Percentiles rank a stretch among this genome's conserved stretches.
phyloP scores from a whole-genome alignment of 2,797 vertebrate species.

The Florisuga fusca region DNA sequence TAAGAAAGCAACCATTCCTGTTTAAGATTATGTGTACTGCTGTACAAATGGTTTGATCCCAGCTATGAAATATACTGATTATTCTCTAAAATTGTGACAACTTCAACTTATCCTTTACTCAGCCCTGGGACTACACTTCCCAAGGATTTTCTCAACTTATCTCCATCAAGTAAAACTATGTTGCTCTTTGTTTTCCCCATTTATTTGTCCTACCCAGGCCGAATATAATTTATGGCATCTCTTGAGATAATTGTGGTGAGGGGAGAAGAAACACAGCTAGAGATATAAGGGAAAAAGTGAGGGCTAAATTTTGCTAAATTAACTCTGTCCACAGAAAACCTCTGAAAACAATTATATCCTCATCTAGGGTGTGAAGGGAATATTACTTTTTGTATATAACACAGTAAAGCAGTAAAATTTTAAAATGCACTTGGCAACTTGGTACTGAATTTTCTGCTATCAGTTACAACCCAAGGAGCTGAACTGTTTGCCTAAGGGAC shows the following conservation, averaged over 20 bases:
- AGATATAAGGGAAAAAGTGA: background rate
- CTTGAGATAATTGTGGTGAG: background rate
- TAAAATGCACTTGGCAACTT: background rate
- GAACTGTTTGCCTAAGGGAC: background rate
- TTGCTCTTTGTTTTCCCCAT: background rate
- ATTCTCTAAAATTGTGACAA: background rate
- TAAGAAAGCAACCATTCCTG: background rate
- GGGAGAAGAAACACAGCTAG: background rate
- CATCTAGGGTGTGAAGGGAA: background rate
- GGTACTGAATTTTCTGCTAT: background rate
- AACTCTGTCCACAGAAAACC: constrained; percentile 32
- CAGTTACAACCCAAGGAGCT: background rate
- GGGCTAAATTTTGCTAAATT: background rate
- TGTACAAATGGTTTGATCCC: background rate
- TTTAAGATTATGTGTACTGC: background rate
- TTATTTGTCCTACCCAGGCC: background rate
- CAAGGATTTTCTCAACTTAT: background rate
- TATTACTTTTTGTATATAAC: background rate
- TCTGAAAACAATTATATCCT: background rate
- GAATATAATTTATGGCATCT: background rate
- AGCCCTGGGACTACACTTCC: background rate
- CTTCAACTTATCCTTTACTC: background rate
- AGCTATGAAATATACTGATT: background rate
- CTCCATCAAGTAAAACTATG: background rate
- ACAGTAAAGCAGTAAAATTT: background rate